Evolutionary conservation across 1,140 invertebrate species (phyloP).

Genomic region (Drosophila seguyi): DNA sequence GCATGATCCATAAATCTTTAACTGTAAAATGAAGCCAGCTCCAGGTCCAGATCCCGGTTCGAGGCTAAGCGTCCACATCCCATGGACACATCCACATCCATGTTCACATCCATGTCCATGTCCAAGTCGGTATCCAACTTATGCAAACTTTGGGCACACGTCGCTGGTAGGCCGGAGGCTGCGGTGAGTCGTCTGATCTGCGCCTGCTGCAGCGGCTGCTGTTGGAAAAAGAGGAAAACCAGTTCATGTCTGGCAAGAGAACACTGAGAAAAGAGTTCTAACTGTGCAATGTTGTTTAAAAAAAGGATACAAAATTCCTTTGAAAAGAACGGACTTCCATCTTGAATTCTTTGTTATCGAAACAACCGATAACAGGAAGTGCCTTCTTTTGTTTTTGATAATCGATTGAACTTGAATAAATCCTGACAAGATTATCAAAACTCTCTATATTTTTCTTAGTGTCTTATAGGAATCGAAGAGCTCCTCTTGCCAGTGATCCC

Average conservation of each 20-base stretch:
- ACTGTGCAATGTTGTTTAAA: rapidly evolving
- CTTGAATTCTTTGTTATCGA: background rate
- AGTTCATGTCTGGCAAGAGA: constrained; percentile 44
- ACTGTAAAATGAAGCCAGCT: constrained; percentile 64
- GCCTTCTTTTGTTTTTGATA: rapidly evolving
- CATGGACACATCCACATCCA: constrained; percentile 24
- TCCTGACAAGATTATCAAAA: background rate
- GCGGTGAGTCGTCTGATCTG: constrained; percentile 48
- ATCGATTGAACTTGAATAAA: background rate
- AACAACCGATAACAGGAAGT: background rate
- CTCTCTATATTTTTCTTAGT: background rate
- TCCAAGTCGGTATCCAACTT: constrained; percentile 45
- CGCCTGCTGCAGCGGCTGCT: constrained; percentile 9
- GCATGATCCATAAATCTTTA: constrained; percentile 78
- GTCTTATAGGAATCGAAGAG: background rate
- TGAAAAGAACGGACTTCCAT: too few species aligned
- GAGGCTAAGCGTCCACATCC: constrained; percentile 12
- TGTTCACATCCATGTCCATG: constrained; percentile 24
- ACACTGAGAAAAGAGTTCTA: background rate
- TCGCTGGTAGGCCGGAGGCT: constrained; percentile 34
- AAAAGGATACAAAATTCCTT: too few species aligned
- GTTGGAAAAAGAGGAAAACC: constrained; percentile 41
- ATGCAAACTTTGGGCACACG: constrained; percentile 73
- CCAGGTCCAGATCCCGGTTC: constrained; percentile 18
- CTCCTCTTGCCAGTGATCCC: constrained; percentile 3